Base-by-base conservation (phyloP, 1,140 invertebrate genomes). In the Drosophila equinoxialis region DNA sequence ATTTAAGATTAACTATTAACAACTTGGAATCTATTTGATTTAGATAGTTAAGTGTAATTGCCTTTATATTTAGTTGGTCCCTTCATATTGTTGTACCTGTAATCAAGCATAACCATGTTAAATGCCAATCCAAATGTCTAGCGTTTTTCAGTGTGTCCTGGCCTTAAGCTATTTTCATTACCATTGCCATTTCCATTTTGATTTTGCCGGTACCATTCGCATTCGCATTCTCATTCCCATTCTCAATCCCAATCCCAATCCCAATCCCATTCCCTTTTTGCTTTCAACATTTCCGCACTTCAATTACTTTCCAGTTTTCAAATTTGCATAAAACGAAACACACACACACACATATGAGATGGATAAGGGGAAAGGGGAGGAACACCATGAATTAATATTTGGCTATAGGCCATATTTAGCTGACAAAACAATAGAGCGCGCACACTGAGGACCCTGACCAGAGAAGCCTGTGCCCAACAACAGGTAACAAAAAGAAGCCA, bases 351-450 rank as follows among this genome's bases (percentile, higher is more conserved):
- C n/a, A 7, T 2, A 6, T 6, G 23, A 7, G 13, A 8, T n/a
- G 33, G 13, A 33, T 10, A 3, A 20, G 11, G 30, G 8, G 33
- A 17, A n/a, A 8, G 42, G 45, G 74, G 64, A 59, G 75, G 64
- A 79, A 74, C 66, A 77, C 74, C 45, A 79, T 81, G 83, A 87
- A 87, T 87, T 87, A 87, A 89, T 87, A 87, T 87, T 87, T 87
- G 84, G 83, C 80, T 87, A 87, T 87, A 79, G 84, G 83, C 83
- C 83, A 89, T 87, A 87, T 87, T 89, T 77, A 87, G 84, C 77
- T 87, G 83, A 87, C 83, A 87, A 71, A 83, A 87, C 83, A 87
- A 87, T 87, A 89, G 83, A 81, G 57, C 20, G 57, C 20, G 45
- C 17, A 51, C 37, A 39, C 10, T 3, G 17, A 51, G 45, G 45